Evolutionary conservation across 2,888 invertebrate species (phyloP).

Genomic region (Epinotia ramella): DNA sequence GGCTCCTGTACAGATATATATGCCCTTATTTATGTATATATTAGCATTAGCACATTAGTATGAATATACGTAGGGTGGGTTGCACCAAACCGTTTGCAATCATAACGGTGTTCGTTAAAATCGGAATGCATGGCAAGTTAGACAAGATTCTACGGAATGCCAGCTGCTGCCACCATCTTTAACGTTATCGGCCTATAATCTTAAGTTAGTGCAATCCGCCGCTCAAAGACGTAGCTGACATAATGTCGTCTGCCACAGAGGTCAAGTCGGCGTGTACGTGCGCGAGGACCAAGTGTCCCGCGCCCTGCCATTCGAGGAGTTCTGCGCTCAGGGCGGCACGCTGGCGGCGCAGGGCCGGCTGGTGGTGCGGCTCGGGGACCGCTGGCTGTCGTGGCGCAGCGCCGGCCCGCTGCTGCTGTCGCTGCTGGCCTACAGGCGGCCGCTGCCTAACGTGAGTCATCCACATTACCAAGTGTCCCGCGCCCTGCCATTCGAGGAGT

Average conservation of each 20-base stretch:
- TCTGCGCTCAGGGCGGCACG: conserved; percentile 86
- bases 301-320: conserved; percentile 78
- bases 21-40: too few relatives aligned
- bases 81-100: too few relatives aligned
- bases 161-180: too few relatives aligned
- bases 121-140: too few relatives aligned
- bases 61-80: too few relatives aligned
- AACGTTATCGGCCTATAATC: too few relatives aligned
- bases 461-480: conserved; percentile 63
- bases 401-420: conserved; percentile 96
- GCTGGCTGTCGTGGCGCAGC: conserved; percentile 95
- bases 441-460: conserved; percentile 89
- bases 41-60: too few relatives aligned
- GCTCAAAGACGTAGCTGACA: not conserved
- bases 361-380: conserved; percentile 93
- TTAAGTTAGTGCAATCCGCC: too few relatives aligned
- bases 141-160: too few relatives aligned
- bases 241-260: conserved; percentile 66
- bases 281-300: conserved; percentile 76
- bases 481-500: conserved; percentile 78
- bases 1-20: too few relatives aligned
- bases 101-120: too few relatives aligned
- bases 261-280: conserved; percentile 76
- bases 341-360: conserved; percentile 92
- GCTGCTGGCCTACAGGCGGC: conserved; percentile 93